A percentile compares a stretch with the other conserved stretches of the same genome.
Evolutionary conservation across 2,888 invertebrate genomes (phyloP).

Genomic region (Hyposoter dolosus): DNA sequence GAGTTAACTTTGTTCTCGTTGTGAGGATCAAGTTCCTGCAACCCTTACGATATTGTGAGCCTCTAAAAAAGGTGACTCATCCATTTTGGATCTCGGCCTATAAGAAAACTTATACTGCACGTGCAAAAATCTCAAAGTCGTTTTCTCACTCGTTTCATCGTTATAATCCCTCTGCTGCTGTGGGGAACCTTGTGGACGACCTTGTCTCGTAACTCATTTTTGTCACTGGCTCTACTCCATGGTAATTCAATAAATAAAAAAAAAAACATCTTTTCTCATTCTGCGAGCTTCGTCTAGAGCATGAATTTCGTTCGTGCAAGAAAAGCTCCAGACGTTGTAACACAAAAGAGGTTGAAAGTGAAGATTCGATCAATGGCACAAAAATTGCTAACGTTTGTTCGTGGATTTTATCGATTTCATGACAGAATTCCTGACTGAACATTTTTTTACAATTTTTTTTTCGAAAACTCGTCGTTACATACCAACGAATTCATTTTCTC

Average conservation of each 20-base stretch:
- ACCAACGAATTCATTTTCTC: no score
- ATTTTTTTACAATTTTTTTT: no score
- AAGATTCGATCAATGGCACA: no score
- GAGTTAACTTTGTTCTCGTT: neutral
- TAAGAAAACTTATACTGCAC: neutral
- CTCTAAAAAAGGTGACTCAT: neutral
- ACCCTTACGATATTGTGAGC: neutral
- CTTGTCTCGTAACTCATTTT: conserved; percentile 4
- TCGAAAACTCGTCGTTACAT: no score
- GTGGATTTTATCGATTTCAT: no score
- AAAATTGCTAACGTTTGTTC: no score
- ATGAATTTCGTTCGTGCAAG: neutral
- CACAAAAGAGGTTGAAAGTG: no score
- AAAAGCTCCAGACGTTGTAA: neutral
- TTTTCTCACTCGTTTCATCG: conserved; percentile 7
- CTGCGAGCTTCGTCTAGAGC: neutral
- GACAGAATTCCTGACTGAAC: no score
- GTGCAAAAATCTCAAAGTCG: conserved; percentile 17
- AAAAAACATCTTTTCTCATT: neutral
- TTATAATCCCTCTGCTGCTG: neutral
- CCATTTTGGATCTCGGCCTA: conserved; percentile 2
- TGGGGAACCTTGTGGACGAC: neutral
- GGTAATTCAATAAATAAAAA: neutral
- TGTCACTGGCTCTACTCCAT: neutral
- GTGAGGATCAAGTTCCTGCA: neutral